These are phyloP conservation scores for Epinephelus lanceolatus DNA, from an alignment of 2,113 vertebrate species.

Conservation along the genomic window DNA sequence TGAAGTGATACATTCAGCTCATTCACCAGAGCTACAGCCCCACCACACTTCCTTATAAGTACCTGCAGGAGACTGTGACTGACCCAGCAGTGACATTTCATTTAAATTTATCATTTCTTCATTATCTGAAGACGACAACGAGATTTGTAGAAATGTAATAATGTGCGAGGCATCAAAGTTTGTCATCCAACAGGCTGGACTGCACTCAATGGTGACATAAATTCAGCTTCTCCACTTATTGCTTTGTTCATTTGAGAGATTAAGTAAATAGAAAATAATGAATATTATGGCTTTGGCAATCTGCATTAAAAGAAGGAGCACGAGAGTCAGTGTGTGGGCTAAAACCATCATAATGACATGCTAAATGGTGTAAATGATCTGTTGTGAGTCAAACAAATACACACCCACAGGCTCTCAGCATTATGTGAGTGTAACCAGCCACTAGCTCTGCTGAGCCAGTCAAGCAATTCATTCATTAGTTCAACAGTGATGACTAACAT, in stretches of 20 bases:
- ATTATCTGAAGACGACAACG: background rate
- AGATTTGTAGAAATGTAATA: background rate
- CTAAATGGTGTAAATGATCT: conserved; percentile 77
- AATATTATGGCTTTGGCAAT: no score
- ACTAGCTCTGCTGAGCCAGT: conserved; percentile 7
- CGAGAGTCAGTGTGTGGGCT: conserved; percentile 39
- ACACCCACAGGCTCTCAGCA: conserved; percentile 71
- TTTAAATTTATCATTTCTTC: background rate
- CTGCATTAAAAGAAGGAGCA: background rate
- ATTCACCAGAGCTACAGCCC: background rate
- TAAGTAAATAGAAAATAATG: background rate
- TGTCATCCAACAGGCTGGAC: background rate
- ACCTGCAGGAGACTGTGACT: background rate
- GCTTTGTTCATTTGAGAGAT: background rate
- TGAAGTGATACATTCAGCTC: background rate
- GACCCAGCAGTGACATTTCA: background rate
- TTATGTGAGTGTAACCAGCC: conserved; percentile 54
- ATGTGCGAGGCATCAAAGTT: background rate
- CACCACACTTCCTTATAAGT: background rate
- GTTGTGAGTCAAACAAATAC: conserved; percentile 75
- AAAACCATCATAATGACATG: conserved; percentile 73
- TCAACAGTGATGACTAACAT: conserved; percentile 15
- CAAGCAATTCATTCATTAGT: conserved; percentile 25
- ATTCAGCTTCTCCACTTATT: background rate
- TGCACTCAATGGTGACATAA: background rate